Evolutionary conservation across 2,888 invertebrate genomes (phyloP).

Genomic region (Andrena bicolor): DNA sequence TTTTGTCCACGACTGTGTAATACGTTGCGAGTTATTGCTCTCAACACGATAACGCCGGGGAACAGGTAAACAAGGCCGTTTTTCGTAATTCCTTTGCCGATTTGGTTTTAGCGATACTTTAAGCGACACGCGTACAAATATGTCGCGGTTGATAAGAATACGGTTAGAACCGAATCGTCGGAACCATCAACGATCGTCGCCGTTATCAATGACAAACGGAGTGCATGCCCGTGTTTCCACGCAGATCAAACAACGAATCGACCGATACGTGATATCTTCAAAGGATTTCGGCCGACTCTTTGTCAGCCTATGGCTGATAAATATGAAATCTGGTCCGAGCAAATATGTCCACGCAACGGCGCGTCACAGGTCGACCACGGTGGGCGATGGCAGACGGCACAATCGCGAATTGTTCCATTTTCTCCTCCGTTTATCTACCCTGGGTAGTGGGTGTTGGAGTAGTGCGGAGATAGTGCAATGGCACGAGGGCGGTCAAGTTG

Average conservation of each 20-base stretch:
- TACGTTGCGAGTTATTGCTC: neutral
- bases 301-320: conserved; percentile 70
- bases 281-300: conserved; percentile 78
- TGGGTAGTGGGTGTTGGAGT: too few relatives aligned
- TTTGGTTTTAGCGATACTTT: conserved; percentile 45
- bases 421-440: neutral
- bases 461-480: too few relatives aligned
- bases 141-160: conserved; percentile 58
- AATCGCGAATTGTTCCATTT: conserved; percentile 51
- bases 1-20: neutral
- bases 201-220: conserved; percentile 70
- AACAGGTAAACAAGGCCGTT: neutral
- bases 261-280: conserved; percentile 80
- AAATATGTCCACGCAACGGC: conserved; percentile 58
- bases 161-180: conserved; percentile 56
- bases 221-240: conserved; percentile 73
- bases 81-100: conserved; percentile 32
- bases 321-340: conserved; percentile 71
- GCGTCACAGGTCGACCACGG: conserved; percentile 28
- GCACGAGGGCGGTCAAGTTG: too few relatives aligned
- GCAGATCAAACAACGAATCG: conserved; percentile 80
- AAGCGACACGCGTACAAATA: conserved; percentile 48
- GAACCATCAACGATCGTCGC: conserved; percentile 59
- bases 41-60: neutral
- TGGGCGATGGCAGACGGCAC: conserved; percentile 2